Evolutionary conservation across 2,797 vertebrate species (phyloP).

Genomic region (Buphagus erythrorhynchus): DNA sequence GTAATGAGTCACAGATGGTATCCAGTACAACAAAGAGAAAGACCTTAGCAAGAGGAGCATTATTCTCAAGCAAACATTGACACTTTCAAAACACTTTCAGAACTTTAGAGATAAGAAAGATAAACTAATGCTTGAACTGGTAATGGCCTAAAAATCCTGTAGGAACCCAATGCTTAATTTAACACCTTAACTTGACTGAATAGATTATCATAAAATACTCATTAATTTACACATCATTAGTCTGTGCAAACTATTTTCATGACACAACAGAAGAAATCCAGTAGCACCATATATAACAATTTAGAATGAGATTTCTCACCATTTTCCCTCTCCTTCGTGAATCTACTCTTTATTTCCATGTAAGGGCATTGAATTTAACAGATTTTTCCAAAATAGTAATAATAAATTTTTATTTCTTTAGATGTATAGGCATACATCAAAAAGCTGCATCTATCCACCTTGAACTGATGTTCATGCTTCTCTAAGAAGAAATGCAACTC

Average conservation of each 20-base stretch:
- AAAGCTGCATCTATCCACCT: not conserved
- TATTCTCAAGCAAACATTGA: conserved; percentile 40
- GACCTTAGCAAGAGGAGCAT: conserved; percentile 37
- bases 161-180: conserved; percentile 7
- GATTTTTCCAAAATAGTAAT: not conserved
- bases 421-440: not conserved
- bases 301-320: not conserved
- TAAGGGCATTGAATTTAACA: not conserved
- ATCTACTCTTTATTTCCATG: not conserved
- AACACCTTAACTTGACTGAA: not conserved
- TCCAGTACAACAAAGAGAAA: not conserved
- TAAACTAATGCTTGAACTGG: conserved; percentile 36
- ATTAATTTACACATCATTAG: not conserved
- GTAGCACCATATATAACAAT: not conserved
- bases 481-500: not conserved
- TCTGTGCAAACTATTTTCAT: not conserved
- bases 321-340: not conserved
- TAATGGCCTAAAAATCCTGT: not conserved
- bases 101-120: conserved; percentile 40
- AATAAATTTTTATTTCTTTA: not conserved
- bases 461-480: not conserved
- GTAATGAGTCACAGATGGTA: not conserved
- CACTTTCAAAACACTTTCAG: conserved; percentile 6
- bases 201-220: not conserved
- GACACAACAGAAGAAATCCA: not conserved